A percentile compares a stretch with the other conserved stretches of the same genome.
phyloP scores from a whole-genome alignment of 2,113 vertebrate species.

The Anarhynchus alexandrinus region DNA sequence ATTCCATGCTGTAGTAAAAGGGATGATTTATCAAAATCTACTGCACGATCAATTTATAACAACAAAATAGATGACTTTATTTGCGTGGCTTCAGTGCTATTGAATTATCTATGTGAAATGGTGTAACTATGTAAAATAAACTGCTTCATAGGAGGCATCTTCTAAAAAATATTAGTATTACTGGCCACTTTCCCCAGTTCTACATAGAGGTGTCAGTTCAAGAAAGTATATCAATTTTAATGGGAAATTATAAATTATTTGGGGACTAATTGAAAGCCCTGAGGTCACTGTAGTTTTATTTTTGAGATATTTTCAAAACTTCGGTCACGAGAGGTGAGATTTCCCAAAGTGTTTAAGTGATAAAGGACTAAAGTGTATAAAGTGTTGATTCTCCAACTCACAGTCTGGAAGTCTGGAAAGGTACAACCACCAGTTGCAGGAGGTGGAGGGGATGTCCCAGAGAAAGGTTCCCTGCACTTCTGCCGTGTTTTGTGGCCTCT shows the following conservation, averaged over 20 bases:
- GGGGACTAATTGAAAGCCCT: not conserved
- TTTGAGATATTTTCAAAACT: not conserved
- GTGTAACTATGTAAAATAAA: not conserved
- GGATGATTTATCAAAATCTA: conserved; percentile 53
- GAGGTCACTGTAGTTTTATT: not conserved
- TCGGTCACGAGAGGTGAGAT: not conserved
- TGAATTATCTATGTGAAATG: not conserved
- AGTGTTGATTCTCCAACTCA: not conserved
- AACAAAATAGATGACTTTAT: conserved; percentile 2
- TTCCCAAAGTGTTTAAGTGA: not conserved
- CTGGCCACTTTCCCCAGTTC: not conserved
- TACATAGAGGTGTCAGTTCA: not conserved
- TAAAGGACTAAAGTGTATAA: not conserved
- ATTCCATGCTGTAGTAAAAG: not conserved
- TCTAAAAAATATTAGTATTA: not conserved
- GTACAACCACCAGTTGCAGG: not conserved
- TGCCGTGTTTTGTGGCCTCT: not conserved
- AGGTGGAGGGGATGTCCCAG: not conserved
- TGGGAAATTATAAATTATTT: not conserved
- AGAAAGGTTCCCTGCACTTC: not conserved
- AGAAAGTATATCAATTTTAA: not conserved
- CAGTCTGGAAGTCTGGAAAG: not conserved
- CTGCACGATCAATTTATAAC: conserved; percentile 1
- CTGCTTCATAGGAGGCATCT: not conserved
- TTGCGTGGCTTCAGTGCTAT: not conserved